Percentiles rank a stretch among this genome's conserved stretches.
Conservation (phyloP, 2,797 vertebrate genomes). For the Xyrichtys novacula region DNA sequence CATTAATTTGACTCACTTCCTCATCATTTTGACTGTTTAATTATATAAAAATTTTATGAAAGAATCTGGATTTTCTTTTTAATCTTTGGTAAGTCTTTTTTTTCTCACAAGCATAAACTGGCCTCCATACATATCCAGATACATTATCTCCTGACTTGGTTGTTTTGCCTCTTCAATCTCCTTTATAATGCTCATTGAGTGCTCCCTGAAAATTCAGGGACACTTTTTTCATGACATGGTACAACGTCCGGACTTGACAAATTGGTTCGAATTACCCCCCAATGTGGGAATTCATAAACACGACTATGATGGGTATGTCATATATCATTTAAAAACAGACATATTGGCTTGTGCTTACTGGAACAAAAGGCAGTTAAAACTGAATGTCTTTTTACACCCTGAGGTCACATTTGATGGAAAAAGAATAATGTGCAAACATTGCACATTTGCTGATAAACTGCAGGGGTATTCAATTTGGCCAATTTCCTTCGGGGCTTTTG, state of each 20-base stretch:
- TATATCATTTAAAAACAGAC: constrained; percentile 4
- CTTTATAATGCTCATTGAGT: not conserved
- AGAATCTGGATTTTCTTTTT: too few relatives aligned
- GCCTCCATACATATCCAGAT: too few relatives aligned
- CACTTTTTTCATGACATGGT: not conserved
- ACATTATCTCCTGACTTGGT: not conserved
- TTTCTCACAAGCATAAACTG: too few relatives aligned
- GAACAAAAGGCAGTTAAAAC: constrained; percentile 59
- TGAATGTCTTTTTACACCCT: constrained; percentile 55
- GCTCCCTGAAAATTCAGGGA: not conserved
- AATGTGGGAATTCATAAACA: not conserved
- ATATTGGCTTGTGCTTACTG: constrained; percentile 45
- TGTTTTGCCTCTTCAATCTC: not conserved
- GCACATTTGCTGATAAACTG: constrained; percentile 69
- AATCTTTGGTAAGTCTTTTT: too few relatives aligned
- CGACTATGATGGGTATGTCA: not conserved
- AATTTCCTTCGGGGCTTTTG: constrained; percentile 60
- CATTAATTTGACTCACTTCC: too few relatives aligned
- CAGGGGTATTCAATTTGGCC: constrained; percentile 54
- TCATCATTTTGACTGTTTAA: too few relatives aligned
- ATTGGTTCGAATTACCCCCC: constrained; percentile 8
- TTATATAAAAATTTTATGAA: too few relatives aligned
- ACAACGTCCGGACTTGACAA: not conserved
- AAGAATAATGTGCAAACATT: constrained; percentile 59
- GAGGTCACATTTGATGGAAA: constrained; percentile 60